A percentile compares a stretch with the other conserved stretches of the same genome.
phyloP scores from a whole-genome alignment of 2,113 vertebrate genomes.

The Chloropsis cyanopogon region DNA sequence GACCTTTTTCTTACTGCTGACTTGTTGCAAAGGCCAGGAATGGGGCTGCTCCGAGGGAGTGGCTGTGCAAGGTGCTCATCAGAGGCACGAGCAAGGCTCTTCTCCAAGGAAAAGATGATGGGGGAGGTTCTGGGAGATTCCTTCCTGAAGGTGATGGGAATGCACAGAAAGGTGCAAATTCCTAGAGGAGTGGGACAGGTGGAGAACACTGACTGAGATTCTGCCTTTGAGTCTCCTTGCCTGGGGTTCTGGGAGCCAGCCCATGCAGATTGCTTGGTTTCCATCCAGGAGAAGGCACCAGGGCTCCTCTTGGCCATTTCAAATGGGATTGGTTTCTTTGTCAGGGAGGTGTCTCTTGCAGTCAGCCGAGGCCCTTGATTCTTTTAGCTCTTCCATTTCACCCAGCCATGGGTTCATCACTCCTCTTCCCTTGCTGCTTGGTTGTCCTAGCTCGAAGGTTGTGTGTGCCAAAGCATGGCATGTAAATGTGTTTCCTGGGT shows the following conservation, averaged over 20 bases:
- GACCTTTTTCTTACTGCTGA: background rate
- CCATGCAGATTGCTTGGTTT: background rate
- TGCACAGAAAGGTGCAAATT: background rate
- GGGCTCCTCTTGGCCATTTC: background rate
- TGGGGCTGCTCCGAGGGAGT: fast-evolving
- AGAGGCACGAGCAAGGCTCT: background rate
- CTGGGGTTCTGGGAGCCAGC: background rate
- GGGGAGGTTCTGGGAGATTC: background rate
- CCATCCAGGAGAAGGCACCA: background rate
- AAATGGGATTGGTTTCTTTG: background rate
- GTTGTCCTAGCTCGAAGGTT: background rate
- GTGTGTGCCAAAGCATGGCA: background rate
- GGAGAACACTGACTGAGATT: background rate
- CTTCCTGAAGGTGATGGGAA: background rate
- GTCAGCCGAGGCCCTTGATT: background rate
- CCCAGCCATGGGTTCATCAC: background rate
- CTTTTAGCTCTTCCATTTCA: background rate
- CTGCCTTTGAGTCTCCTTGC: background rate
- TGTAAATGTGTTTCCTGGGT: background rate
- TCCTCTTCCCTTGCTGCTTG: background rate
- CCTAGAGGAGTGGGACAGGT: background rate
- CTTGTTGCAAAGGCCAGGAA: background rate
- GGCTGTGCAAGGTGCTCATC: background rate
- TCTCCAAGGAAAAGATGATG: background rate
- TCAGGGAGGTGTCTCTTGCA: background rate